Base-by-base conservation (phyloP, 2,113 vertebrate genomes). In the Neotoma lepida region DNA sequence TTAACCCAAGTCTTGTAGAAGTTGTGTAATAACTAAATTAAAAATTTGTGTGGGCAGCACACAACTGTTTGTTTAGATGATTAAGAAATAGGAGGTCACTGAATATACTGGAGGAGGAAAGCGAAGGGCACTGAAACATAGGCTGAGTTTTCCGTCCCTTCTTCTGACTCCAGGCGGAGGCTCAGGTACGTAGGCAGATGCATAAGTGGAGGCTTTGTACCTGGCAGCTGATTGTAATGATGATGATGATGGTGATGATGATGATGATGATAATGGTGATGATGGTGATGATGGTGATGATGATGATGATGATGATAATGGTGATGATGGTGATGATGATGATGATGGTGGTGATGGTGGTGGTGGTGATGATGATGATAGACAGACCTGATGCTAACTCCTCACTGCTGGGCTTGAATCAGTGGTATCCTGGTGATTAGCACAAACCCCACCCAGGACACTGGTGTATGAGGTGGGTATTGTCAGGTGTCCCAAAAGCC, bases 11-110 rank as follows among this genome's bases (percentile, higher is more conserved):
- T 74, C 94, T 74, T 66, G 9, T 44, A 1, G 92, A 77, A 71
- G 33, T 58, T 95, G 54, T 80, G 39, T 76, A 96, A 90, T 61
- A 86, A 51, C 30, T 89, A 91, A 86, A 94, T 94, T 91, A 88
- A 90, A 88, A 89, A 63, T 76, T 84, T 68, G 41, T 5, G 51
- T 51, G 20, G 58, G 64, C 44, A 86, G 54, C 58, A 71, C 64
- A 70, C 64, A 86, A 89, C 61, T 66, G 2, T 91, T 91, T 71
- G 44, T 51, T 91, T 66, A 81, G 80, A 30, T 78, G 39, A 71
- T 66, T 64, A 93, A 78, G 78, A 82, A 91, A 39, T 49, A 71
- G 39, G 64, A 80, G 44, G 63, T 68, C 28, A 8, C 30, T 10
- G 24, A 54, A 54, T 56, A 39, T n/a, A 2, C 9, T 22, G n/a